Evolutionary conservation across 1,140 invertebrate genomes (phyloP), one percentile per base, ranked within the genome.

Genomic region (Daktulosphaira vitifoliae): DNA sequence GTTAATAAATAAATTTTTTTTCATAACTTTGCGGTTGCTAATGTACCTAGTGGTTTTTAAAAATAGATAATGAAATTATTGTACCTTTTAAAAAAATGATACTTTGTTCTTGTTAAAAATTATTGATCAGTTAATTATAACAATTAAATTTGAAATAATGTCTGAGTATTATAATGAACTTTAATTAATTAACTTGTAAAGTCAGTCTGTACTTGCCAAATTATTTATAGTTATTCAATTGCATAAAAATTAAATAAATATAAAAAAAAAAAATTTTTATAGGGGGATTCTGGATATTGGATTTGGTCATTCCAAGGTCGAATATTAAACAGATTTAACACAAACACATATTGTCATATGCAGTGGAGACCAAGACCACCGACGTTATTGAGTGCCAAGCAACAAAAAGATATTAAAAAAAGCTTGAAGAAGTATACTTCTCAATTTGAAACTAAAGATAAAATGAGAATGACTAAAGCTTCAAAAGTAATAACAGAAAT

Each of bases 231-330:
- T n/a, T n/a, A n/a, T n/a, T n/a, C n/a, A n/a, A n/a, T n/a, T n/a
- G n/a, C n/a, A n/a, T n/a, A n/a, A n/a, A n/a, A n/a, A n/a, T n/a
- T n/a, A n/a, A n/a, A n/a, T n/a, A n/a, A n/a, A n/a, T n/a, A n/a
- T n/a, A n/a, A n/a, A n/a, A n/a, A n/a, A n/a, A n/a, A n/a, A n/a
- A 6, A 33, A 33, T 22, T 13, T 65, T 74, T 72, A 16, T 56
- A 82, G 80, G 77, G 91, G 49, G 96, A 98, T 77, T 96, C 94
- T 70, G 85, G 90, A 5, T 99, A 94, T 75, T 96, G 93, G 82
- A 84, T 99, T 66, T 97, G 95, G 89, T 94, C 91, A 22, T 99
- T 99, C 85, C 96, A 99, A 78, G 92, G 91, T 11, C 86, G 88
- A 72, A 78, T 85, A 65, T 72, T 92, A 15, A 84, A 85, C 68